Percentiles rank a stretch among this genome's conserved stretches.
Evolutionary conservation across 1,140 invertebrate genomes (phyloP).

Genomic region (Drosophila miranda): DNA sequence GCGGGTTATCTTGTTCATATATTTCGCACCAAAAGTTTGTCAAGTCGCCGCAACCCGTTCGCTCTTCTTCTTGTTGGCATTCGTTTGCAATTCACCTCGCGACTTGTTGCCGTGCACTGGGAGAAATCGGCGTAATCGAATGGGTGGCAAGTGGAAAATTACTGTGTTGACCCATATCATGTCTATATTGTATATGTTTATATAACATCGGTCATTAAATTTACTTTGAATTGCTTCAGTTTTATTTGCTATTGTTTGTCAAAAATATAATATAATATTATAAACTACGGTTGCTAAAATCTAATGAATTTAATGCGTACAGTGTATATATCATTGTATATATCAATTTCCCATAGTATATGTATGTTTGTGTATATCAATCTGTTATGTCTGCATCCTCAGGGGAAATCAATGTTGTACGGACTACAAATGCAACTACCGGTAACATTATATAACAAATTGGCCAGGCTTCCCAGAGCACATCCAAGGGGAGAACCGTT

Average conservation of each 20-base stretch:
- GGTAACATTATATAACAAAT: constrained; percentile 54
- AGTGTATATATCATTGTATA: constrained; percentile 49
- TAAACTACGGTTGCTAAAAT: constrained; percentile 60
- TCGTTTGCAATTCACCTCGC: constrained; percentile 28
- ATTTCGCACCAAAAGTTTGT: constrained; percentile 11
- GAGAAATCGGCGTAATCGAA: constrained; percentile 9
- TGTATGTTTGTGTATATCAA: constrained; percentile 8
- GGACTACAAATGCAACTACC: constrained; percentile 71
- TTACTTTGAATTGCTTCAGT: constrained; percentile 43
- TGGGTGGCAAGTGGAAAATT: constrained; percentile 19
- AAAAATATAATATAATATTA: constrained; percentile 55
- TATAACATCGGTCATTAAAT: not conserved
- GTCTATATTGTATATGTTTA: constrained; percentile 4
- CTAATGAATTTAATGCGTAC: constrained; percentile 54
- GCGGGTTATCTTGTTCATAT: not conserved
- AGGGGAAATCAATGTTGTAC: constrained; percentile 22
- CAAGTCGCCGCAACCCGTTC: constrained; percentile 9
- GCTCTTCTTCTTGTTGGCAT: constrained; percentile 31
- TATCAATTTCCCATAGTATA: constrained; percentile 46
- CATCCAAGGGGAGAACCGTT: not conserved
- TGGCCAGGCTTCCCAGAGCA: constrained; percentile 10
- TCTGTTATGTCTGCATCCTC: constrained; percentile 16
- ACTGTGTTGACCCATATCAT: not conserved
- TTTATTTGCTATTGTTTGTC: constrained; percentile 45
- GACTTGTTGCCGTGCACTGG: constrained; percentile 17